These are phyloP conservation scores for Trididemnum clinides DNA, from an alignment of 23 tunicate species.

Conservation along the genomic window DNA sequence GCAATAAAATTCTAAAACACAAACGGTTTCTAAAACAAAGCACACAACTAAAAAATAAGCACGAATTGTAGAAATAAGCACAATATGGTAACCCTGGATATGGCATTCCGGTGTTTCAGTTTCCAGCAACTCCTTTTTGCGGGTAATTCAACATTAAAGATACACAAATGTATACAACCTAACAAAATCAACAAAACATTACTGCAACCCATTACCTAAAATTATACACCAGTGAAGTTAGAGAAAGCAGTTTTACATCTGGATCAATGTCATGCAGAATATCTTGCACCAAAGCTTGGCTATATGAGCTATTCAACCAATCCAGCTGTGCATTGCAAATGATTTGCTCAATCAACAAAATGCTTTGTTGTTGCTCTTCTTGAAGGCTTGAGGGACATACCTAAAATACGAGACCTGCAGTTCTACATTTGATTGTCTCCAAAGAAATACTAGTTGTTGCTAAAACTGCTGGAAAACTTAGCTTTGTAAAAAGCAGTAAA, in stretches of 20 bases:
- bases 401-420: not conserved
- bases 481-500: no score
- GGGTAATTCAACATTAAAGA: not conserved
- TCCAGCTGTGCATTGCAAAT: not conserved
- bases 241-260: not conserved
- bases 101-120: no score
- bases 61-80: no score
- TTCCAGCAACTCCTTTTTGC: no score
- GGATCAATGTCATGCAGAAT: not conserved
- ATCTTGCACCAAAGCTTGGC: not conserved
- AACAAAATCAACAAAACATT: not conserved
- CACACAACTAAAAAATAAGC: no score
- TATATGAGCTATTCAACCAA: slow-evolving; percentile 17
- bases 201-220: not conserved
- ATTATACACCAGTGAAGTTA: not conserved
- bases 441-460: no score
- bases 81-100: no score
- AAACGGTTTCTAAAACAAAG: no score
- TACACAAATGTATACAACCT: not conserved
- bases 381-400: not conserved
- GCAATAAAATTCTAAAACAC: no score
- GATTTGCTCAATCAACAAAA: not conserved
- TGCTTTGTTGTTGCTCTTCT: not conserved
- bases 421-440: no score
- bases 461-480: no score